Evolutionary conservation across 1,140 invertebrate genomes (phyloP), one percentile per base, ranked within the genome.

Genomic region (Neodiprion virginianus): DNA sequence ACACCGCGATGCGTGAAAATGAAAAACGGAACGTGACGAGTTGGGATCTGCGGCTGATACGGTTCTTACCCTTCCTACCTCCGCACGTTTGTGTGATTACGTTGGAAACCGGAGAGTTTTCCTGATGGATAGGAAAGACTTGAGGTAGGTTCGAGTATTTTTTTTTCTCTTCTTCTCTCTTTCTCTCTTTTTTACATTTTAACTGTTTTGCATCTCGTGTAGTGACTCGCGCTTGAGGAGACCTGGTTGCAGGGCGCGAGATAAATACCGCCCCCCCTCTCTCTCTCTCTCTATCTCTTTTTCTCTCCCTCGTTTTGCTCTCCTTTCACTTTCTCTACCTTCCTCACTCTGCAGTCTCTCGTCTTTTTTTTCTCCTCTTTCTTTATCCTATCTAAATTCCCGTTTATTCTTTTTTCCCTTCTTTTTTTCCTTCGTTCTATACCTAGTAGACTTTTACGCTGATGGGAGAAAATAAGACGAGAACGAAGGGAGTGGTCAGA

Each of bases 371-470:
- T 7, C 0, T 61, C 53, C 53, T 61, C 53, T 17, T 61, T 17
- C 28, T 40, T 40, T 40, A 3, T 40, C 5, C 28, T 40, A 40
- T 40, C 53, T 8, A 12, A 61, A 8, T 61, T 17, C 53, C 3
- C 53, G 7, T 17, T 61, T 17, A 61, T 61, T 61, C 48, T n/a
- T 53, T 11, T 48, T 50, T 72, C 50, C 67, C 21, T 40, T 72
- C 40, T 48, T 14, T 17, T 7, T 72, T 40, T 2, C 28, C 66
- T 66, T 23, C 11, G 71, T 69, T 67, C 75, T 73, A 75, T 61
- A 76, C 73, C 75, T 67, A n/a, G 53, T 66, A 73, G n/a, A 73
- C 75, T 75, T 81, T 81, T 76, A 78, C 69, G 73, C 73, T 72
- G 75, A 76, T 74, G 74, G 65, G 14, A 73, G 28, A 67, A 76